Evolutionary conservation across 2,888 invertebrate genomes (phyloP).

Genomic region (Erynnis tages): DNA sequence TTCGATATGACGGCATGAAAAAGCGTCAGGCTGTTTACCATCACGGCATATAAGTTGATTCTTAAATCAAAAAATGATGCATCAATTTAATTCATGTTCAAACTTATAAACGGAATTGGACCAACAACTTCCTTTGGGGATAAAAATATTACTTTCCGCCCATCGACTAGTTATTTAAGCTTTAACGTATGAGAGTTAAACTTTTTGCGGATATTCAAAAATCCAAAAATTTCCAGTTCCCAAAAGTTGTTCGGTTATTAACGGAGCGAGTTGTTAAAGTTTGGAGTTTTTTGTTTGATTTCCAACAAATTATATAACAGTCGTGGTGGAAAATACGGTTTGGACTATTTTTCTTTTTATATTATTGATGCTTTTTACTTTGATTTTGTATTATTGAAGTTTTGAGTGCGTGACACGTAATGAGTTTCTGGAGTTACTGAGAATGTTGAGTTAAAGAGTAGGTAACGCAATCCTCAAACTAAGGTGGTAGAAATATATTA

Average conservation of each 20-base stretch:
- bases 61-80: too few species aligned
- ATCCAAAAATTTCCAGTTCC: slow-evolving; percentile 9
- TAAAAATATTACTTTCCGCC: slow-evolving; percentile 7
- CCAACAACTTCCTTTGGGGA: slow-evolving; percentile 6
- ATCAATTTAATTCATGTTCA: too few species aligned
- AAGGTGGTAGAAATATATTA: too few species aligned
- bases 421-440: too few species aligned
- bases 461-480: too few species aligned
- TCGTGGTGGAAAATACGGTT: not conserved
- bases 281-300: not conserved
- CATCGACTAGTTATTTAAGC: slow-evolving; percentile 18
- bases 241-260: slow-evolving; percentile 11
- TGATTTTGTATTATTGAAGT: not conserved
- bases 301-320: not conserved
- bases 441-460: too few species aligned
- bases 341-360: too few species aligned
- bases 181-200: slow-evolving; percentile 18
- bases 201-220: slow-evolving; percentile 20
- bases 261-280: slow-evolving; percentile 8
- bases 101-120: slow-evolving; percentile 6
- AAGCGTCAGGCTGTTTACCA: too few species aligned
- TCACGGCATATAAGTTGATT: too few species aligned
- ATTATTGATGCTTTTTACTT: too few species aligned
- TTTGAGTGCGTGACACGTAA: too few species aligned
- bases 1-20: too few species aligned